Base-by-base conservation (phyloP, 2,113 vertebrate genomes). In the Paramormyrops kingsleyae region DNA sequence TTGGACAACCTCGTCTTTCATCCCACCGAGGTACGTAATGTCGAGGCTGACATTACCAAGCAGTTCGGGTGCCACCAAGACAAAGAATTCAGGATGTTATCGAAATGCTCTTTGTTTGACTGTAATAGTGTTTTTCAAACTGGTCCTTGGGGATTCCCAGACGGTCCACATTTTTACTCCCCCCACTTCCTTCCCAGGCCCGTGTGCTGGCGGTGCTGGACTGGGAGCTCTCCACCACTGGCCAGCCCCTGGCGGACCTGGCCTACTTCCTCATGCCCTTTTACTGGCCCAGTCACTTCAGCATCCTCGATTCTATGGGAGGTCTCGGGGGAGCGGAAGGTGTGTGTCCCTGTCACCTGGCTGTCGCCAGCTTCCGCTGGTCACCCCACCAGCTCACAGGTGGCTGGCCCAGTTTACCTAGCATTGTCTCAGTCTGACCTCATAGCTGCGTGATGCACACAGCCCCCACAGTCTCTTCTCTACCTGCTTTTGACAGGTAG, bases 221-320 rank as follows among this genome's bases (percentile, higher is more conserved):
- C 92, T 99, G 98, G 98, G 98, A 99, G 89, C 96, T 99, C 90
- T 99, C 98, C 7, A 99, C 98, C 90, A 94, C 96, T 47, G 98
- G 98, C 7, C 97, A 99, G 91, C 97, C 97, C n/a, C 89, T 97
- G 88, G 95, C 95, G 87, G 98, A 99, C 92, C 91, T 99, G 80
- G 97, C 97, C 12, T 96, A 97, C 88, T 93, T 97, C 87, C 92
- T 94, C 49, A 31, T 95, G 46, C 96, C 95, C 91, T 95, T 95
- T 92, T 97, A 96, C 90, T 97, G 94, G 95, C 97, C 97, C 88
- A 2, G 83, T n/a, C 56, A 47, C 89, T 4, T 95, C 7, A 88
- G 39, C 6, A 1, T 94, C 35, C 39, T 89, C 19, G 91, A 90
- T 88, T 91, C 91, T 50, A 91, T 96, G 89, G 93, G 94, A 27